These are phyloP conservation scores for Helicolenus hilgendorfi DNA, from an alignment of 2,797 vertebrate species.

Conservation along the genomic window DNA sequence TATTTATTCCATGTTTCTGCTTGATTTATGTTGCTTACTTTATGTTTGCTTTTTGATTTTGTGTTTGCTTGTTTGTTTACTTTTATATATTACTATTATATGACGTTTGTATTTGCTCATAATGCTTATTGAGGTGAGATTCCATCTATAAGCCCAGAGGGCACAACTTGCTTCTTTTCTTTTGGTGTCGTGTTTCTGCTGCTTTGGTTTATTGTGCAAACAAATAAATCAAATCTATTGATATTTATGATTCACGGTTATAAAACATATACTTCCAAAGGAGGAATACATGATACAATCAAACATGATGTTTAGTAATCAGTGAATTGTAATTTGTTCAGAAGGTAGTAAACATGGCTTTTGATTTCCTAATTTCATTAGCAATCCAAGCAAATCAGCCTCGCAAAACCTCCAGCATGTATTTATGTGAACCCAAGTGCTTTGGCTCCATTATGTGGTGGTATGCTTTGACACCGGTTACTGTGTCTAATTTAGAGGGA, in stretches of 20 bases:
- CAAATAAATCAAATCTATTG: neutral
- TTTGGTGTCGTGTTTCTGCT: neutral
- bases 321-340: slow-evolving; percentile 5
- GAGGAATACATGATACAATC: neutral
- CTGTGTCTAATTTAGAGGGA: neutral
- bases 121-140: too few relatives aligned
- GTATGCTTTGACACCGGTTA: neutral
- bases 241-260: neutral
- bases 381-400: neutral
- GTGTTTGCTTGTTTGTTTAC: too few relatives aligned
- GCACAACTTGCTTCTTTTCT: too few relatives aligned
- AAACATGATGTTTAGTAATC: slow-evolving; percentile 8
- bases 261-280: neutral
- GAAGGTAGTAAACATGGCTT: neutral
- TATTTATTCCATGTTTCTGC: too few relatives aligned
- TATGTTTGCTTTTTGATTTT: too few relatives aligned
- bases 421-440: neutral
- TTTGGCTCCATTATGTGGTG: neutral
- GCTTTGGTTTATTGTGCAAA: neutral
- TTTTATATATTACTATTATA: neutral
- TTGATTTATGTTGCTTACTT: too few relatives aligned
- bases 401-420: neutral
- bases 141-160: too few relatives aligned
- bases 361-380: slow-evolving; percentile 23
- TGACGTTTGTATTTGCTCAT: neutral